A percentile compares a stretch with the other conserved stretches of the same genome.
Evolutionary conservation across 2,113 vertebrate species (phyloP).

Genomic region (Nibea albiflora): DNA sequence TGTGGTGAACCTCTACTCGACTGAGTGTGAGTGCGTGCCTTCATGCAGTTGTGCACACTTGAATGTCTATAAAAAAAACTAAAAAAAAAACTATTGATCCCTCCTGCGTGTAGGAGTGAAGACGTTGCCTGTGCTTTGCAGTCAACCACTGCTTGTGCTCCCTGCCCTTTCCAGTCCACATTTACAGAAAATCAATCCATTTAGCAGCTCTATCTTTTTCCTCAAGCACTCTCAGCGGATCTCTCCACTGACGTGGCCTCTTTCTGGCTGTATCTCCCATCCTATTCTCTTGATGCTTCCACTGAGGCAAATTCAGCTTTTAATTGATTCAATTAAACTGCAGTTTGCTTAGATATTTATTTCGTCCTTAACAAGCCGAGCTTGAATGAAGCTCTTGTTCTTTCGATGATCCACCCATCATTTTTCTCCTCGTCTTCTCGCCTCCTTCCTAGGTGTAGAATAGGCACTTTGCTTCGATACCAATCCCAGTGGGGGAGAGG

Average conservation of each 20-base stretch:
- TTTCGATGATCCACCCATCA: not conserved
- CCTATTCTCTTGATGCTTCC: conserved; percentile 51
- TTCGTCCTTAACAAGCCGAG: conserved; percentile 49
- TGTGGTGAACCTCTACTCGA: conserved; percentile 41
- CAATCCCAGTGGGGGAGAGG: conserved; percentile 10
- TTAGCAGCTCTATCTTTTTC: conserved; percentile 80
- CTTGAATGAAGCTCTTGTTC: conserved; percentile 15
- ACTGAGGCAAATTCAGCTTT: conserved; percentile 54
- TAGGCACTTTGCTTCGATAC: conserved; percentile 77
- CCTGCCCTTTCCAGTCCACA: conserved; percentile 79
- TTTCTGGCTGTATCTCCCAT: conserved; percentile 47
- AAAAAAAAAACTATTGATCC: conserved; percentile 68
- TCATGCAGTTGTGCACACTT: conserved; percentile 37
- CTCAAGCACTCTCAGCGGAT: conserved; percentile 68
- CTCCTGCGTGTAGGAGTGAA: conserved; percentile 58
- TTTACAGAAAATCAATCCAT: conserved; percentile 85
- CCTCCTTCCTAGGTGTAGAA: conserved; percentile 67
- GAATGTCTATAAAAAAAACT: conserved; percentile 18
- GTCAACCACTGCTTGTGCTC: conserved; percentile 69
- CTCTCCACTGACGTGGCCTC: conserved; percentile 62
- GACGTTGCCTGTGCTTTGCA: conserved; percentile 68
- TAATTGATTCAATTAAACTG: conserved; percentile 77
- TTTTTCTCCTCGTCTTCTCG: not conserved
- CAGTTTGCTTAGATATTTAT: conserved; percentile 61
- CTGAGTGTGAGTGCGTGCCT: conserved; percentile 34